These are phyloP conservation scores for Hassar affinis DNA, from an alignment of 2,113 vertebrate genomes.

Conservation along the genomic window DNA sequence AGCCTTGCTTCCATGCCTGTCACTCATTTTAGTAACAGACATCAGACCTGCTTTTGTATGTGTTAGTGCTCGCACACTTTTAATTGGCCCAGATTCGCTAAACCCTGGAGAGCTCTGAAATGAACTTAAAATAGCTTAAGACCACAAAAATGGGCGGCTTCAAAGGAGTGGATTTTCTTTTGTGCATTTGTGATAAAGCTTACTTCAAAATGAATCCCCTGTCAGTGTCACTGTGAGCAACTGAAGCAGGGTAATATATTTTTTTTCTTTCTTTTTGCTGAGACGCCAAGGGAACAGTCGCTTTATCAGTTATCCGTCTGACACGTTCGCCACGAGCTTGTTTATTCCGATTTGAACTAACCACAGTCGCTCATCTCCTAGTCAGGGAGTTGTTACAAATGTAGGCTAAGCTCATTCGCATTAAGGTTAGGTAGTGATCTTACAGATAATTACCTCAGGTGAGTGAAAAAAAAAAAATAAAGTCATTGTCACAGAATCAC, in stretches of 20 bases:
- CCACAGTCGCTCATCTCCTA: background rate
- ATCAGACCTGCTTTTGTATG: slow-evolving; percentile 50
- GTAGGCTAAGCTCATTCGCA: slow-evolving; percentile 4
- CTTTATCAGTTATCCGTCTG: slow-evolving; percentile 32
- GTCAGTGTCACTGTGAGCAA: slow-evolving; percentile 17
- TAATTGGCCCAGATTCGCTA: slow-evolving; percentile 58
- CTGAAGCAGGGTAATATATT: background rate
- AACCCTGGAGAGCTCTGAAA: slow-evolving; percentile 53
- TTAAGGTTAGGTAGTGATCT: slow-evolving; percentile 6
- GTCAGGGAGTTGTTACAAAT: background rate
- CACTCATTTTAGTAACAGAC: slow-evolving; percentile 33
- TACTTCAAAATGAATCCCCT: slow-evolving; percentile 23
- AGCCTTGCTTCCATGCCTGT: slow-evolving; percentile 17
- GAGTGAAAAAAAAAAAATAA: slow-evolving; percentile 5
- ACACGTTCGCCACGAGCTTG: slow-evolving; percentile 34
- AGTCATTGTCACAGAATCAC: slow-evolving; percentile 1
- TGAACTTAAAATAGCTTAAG: slow-evolving; percentile 55
- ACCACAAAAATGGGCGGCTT: slow-evolving; percentile 48
- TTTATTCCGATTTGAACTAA: slow-evolving; percentile 23
- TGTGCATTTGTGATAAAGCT: slow-evolving; percentile 33
- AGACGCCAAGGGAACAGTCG: slow-evolving; percentile 21
- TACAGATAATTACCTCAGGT: slow-evolving; percentile 30
- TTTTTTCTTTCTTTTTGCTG: background rate
- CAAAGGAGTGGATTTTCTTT: slow-evolving; percentile 43
- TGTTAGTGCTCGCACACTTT: slow-evolving; percentile 51